A percentile compares a stretch with the other conserved stretches of the same genome.
Evolutionary conservation across 2,888 invertebrate species (phyloP).

Genomic region (Eretmocerus hayati): DNA sequence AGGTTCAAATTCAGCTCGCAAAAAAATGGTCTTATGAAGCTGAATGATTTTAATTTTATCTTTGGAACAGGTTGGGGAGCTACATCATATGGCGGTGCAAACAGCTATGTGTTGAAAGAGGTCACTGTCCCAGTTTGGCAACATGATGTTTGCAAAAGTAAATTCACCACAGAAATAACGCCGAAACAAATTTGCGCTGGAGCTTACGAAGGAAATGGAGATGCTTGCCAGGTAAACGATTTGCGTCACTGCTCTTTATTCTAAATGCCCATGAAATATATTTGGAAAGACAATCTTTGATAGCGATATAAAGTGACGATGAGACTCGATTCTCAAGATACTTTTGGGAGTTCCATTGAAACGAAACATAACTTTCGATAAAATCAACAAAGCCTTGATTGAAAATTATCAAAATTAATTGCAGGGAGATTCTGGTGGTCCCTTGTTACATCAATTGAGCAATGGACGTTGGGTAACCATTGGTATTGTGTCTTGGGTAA

Average conservation of each 20-base stretch:
- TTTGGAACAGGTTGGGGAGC: conserved; percentile 85
- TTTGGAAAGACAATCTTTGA: too few relatives aligned
- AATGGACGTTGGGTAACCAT: conserved; percentile 71
- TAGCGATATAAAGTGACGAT: too few relatives aligned
- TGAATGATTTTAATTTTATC: too few relatives aligned
- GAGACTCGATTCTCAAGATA: background rate
- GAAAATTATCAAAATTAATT: too few relatives aligned
- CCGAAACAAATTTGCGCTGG: conserved; percentile 72
- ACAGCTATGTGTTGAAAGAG: conserved; percentile 65
- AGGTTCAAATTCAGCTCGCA: too few relatives aligned
- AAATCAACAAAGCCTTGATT: too few relatives aligned
- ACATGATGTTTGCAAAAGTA: conserved; percentile 55
- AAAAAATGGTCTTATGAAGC: too few relatives aligned
- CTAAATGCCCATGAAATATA: too few relatives aligned
- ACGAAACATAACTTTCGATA: too few relatives aligned
- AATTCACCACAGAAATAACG: conserved; percentile 60
- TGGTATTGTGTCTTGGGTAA: conserved; percentile 83
- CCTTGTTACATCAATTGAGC: conserved; percentile 65
- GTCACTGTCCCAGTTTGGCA: conserved; percentile 74
- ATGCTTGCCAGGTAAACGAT: conserved; percentile 76
- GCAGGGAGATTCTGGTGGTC: conserved; percentile 81
- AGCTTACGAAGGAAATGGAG: conserved; percentile 66
- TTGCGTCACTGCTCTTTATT: too few relatives aligned
- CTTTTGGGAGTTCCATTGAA: too few relatives aligned
- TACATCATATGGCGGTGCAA: conserved; percentile 62